phyloP scores from a whole-genome alignment of 2,797 vertebrate species.

The Sebastes kiyomatsui region DNA sequence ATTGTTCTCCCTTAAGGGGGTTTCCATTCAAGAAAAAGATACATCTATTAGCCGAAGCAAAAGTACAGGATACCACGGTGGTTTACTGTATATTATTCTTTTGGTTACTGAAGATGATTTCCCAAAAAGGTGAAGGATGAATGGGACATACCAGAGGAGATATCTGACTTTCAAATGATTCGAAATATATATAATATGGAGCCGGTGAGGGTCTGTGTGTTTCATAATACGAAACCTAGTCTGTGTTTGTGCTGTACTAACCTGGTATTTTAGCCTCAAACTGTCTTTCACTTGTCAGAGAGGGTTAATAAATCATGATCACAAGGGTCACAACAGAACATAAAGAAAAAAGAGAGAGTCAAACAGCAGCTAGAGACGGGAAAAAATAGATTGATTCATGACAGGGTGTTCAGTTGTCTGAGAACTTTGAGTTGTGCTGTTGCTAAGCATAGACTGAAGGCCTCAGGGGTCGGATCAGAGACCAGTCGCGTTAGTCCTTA shows the following conservation, averaged over 20 bases:
- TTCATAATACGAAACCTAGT: slow-evolving; percentile 1
- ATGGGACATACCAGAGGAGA: slow-evolving; percentile 10
- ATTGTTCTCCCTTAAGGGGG: slow-evolving; percentile 67
- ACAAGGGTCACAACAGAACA: slow-evolving; percentile 1
- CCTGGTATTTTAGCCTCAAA: neutral
- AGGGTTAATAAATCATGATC: slow-evolving; percentile 1
- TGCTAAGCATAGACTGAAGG: slow-evolving; percentile 9
- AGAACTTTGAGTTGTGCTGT: slow-evolving; percentile 16
- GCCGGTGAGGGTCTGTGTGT: neutral
- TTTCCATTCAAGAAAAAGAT: slow-evolving; percentile 66
- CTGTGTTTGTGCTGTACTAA: neutral
- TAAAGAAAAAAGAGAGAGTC: neutral
- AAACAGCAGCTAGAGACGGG: neutral
- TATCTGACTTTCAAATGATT: slow-evolving; percentile 36
- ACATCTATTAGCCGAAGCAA: slow-evolving; percentile 45
- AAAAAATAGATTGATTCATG: neutral
- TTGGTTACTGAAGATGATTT: slow-evolving; percentile 37
- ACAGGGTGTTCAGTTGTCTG: slow-evolving; percentile 7
- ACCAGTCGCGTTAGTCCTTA: slow-evolving; percentile 8
- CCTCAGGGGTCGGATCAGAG: slow-evolving; percentile 33
- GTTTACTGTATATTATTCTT: slow-evolving; percentile 53
- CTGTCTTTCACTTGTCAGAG: neutral
- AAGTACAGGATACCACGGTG: slow-evolving; percentile 14
- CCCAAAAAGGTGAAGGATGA: slow-evolving; percentile 38
- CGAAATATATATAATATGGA: slow-evolving; percentile 20